Percentiles rank a stretch among this genome's conserved stretches.
phyloP scores from a whole-genome alignment of 1,140 invertebrate species.

The Drosophila arizonae region DNA sequence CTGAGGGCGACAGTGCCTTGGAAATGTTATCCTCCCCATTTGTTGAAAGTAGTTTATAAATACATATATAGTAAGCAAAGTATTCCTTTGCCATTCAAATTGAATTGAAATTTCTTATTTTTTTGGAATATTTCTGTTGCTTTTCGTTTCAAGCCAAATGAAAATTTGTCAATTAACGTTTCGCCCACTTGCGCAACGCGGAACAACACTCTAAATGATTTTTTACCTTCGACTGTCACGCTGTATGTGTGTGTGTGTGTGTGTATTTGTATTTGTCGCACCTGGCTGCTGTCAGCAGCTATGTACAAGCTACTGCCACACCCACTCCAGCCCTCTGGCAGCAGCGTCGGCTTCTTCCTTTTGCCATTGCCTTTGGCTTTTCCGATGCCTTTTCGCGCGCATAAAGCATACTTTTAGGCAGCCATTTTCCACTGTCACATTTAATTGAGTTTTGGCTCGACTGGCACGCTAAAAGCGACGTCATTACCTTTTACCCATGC shows the following conservation, averaged over 20 bases:
- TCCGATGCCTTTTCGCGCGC: conserved; percentile 20
- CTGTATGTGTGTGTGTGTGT: not conserved
- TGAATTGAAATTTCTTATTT: not conserved
- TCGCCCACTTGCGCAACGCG: not conserved
- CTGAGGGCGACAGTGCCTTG: no score
- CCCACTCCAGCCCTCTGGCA: no score
- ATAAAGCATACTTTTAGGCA: conserved; percentile 79
- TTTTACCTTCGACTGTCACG: not conserved
- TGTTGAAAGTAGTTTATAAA: no score
- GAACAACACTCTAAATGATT: conserved; percentile 9
- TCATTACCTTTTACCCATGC: conserved; percentile 55
- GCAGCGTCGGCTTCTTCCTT: conserved; percentile 11
- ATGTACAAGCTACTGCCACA: not conserved
- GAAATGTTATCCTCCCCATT: no score
- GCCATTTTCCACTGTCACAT: conserved; percentile 77
- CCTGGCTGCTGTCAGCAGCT: conserved; percentile 25
- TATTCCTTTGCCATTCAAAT: conserved; percentile 1
- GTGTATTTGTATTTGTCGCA: conserved; percentile 30
- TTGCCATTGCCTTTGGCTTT: conserved; percentile 3
- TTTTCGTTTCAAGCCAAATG: not conserved
- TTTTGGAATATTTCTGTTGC: no score
- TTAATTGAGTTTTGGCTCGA: conserved; percentile 76
- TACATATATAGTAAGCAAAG: no score
- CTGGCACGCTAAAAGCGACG: conserved; percentile 72
- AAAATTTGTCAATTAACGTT: conserved; percentile 7